phyloP scores from a whole-genome alignment of 1,140 invertebrate genomes.

The Ceratoteleas bidentatus region DNA sequence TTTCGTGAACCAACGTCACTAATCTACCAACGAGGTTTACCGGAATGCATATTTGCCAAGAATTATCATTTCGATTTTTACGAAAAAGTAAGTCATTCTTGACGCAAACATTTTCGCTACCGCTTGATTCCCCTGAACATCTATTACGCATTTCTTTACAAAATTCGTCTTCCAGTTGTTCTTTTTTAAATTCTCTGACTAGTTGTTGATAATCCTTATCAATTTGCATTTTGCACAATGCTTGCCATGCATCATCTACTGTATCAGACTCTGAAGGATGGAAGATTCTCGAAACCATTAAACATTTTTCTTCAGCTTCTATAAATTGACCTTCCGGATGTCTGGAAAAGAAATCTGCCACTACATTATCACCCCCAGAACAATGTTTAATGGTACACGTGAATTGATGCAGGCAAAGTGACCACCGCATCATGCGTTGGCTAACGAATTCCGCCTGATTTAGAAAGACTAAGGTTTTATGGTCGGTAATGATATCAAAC shows the following conservation, averaged over 20 bases:
- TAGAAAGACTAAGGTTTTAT: slow-evolving; percentile 14
- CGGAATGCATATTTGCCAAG: slow-evolving; percentile 8
- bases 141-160: too few species aligned
- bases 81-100: too few species aligned
- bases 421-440: slow-evolving; percentile 8
- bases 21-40: too few species aligned
- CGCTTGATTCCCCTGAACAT: too few species aligned
- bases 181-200: slow-evolving; percentile 7
- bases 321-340: slow-evolving; percentile 17
- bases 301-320: not conserved
- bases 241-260: too few species aligned
- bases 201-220: too few species aligned
- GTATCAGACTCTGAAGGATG: too few species aligned
- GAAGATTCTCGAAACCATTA: not conserved
- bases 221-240: not conserved
- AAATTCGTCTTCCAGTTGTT: too few species aligned
- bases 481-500: slow-evolving; percentile 16
- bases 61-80: not conserved
- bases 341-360: slow-evolving; percentile 9
- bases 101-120: too few species aligned
- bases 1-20: slow-evolving; percentile 21
- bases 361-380: not conserved
- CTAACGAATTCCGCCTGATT: slow-evolving; percentile 13
- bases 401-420: slow-evolving; percentile 4
- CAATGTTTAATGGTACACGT: slow-evolving; percentile 4